Conservation (phyloP, 2,113 vertebrate genomes). For the Cnemophilus loriae region DNA sequence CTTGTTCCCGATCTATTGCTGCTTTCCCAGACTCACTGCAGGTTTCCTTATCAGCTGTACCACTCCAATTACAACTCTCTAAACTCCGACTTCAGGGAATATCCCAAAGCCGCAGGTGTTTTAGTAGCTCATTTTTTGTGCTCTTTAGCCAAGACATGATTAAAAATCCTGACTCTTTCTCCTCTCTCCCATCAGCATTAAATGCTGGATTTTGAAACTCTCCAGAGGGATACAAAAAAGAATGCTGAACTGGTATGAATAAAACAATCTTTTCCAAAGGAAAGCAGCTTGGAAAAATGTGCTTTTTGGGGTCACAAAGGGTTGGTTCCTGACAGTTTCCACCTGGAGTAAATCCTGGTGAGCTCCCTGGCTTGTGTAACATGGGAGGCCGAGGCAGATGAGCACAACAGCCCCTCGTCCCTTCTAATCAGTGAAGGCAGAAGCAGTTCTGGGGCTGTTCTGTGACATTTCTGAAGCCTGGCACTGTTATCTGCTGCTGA, state of each 20-base stretch:
- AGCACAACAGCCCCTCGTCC: background rate
- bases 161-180: background rate
- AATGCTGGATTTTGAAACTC: background rate
- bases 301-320: background rate
- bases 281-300: background rate
- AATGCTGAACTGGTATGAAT: background rate
- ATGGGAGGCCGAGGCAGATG: background rate
- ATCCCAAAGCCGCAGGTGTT: background rate
- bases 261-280: background rate
- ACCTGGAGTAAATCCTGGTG: background rate
- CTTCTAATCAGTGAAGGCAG: background rate
- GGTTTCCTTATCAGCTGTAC: background rate
- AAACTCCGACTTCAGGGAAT: background rate
- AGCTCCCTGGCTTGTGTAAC: background rate
- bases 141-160: background rate
- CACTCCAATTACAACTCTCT: background rate
- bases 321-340: background rate
- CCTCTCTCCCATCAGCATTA: background rate
- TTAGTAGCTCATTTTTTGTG: background rate
- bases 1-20: background rate
- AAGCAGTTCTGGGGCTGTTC: background rate
- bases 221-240: background rate
- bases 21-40: background rate
- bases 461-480: slow-evolving; percentile 1
- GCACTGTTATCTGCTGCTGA: background rate